phyloP scores from a whole-genome alignment of 2,888 invertebrate genomes.

The Caenorhabditis drosophilae region DNA sequence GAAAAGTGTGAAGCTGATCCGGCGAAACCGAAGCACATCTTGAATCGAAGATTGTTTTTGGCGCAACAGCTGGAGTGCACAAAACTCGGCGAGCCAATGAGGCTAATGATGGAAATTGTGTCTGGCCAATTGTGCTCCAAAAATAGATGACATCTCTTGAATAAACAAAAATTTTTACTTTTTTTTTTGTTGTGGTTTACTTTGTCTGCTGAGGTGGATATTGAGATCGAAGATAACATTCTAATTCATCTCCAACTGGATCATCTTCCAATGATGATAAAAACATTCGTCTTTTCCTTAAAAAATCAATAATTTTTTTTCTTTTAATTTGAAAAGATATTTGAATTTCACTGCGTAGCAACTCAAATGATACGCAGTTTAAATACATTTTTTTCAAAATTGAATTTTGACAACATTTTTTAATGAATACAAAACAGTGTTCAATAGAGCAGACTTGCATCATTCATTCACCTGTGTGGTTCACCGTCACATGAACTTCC shows the following conservation, averaged over 20 bases:
- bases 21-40: slow-evolving; percentile 38
- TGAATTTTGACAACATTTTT: neutral
- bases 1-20: slow-evolving; percentile 46
- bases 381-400: neutral
- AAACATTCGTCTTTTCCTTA: slow-evolving; percentile 59
- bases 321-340: neutral
- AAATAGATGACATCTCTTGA: slow-evolving; percentile 60
- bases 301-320: too few relatives aligned
- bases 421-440: neutral
- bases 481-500: slow-evolving; percentile 49
- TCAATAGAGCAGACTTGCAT: neutral
- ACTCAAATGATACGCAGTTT: too few relatives aligned
- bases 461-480: slow-evolving; percentile 26
- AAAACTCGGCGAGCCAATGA: slow-evolving; percentile 52
- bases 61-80: slow-evolving; percentile 44
- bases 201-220: slow-evolving; percentile 39
- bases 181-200: slow-evolving; percentile 16
- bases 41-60: slow-evolving; percentile 32
- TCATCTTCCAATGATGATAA: slow-evolving; percentile 59
- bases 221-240: slow-evolving; percentile 47
- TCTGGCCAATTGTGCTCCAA: slow-evolving; percentile 58
- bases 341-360: neutral
- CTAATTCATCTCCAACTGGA: slow-evolving; percentile 59
- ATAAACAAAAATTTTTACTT: neutral
- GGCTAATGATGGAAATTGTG: slow-evolving; percentile 56